phyloP scores from a whole-genome alignment of 2,113 vertebrate species.

The Lampris incognitus region DNA sequence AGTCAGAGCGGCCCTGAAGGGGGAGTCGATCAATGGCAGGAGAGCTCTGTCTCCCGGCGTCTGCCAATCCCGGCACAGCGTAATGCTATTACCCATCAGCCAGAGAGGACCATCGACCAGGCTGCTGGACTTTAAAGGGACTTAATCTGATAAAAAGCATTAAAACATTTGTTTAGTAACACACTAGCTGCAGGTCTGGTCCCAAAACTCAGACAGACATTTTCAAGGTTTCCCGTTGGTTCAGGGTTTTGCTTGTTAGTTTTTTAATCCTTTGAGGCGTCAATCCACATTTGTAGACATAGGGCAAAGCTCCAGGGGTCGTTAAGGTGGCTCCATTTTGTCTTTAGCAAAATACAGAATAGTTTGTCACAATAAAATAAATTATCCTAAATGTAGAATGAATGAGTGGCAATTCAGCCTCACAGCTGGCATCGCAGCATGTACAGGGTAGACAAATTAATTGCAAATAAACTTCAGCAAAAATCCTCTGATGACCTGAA shows the following conservation, averaged over 20 bases:
- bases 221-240: background rate
- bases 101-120: constrained; percentile 79
- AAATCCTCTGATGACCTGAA: no score
- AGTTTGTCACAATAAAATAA: no score
- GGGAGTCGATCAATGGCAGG: constrained; percentile 71
- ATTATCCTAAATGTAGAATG: no score
- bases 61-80: constrained; percentile 70
- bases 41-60: constrained; percentile 56
- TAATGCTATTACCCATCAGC: constrained; percentile 81
- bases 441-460: no score
- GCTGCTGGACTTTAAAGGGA: constrained; percentile 72
- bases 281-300: no score
- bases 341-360: no score
- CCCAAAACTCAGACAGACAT: constrained; percentile 19
- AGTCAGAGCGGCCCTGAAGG: constrained; percentile 61
- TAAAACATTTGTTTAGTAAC: constrained; percentile 84
- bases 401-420: no score
- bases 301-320: no score
- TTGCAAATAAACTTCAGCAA: no score
- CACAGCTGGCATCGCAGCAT: no score
- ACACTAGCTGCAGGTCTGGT: constrained; percentile 62
- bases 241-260: background rate
- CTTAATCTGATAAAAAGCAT: constrained; percentile 82
- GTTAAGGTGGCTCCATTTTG: no score
- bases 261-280: background rate